Evolutionary conservation across 2,797 vertebrate species (phyloP).

Genomic region (Graptemys geographica): DNA sequence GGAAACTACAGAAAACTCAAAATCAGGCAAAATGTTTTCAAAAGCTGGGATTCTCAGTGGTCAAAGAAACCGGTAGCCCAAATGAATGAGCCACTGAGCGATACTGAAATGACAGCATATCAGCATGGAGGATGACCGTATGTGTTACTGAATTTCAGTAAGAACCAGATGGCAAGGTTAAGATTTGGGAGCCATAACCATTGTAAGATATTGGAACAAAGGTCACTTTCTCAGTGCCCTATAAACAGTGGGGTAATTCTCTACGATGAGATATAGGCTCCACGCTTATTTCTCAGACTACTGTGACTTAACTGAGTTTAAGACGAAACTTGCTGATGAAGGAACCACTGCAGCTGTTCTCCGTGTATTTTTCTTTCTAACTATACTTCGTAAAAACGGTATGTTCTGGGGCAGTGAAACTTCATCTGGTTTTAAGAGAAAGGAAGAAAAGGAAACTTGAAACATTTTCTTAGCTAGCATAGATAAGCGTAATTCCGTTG

Average conservation of each 20-base stretch:
- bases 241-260: background rate
- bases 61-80: background rate
- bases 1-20: fast-evolving
- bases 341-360: background rate
- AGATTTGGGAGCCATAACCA: fast-evolving
- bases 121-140: fast-evolving
- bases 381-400: fast-evolving
- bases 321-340: background rate
- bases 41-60: background rate
- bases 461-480: background rate
- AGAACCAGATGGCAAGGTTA: background rate
- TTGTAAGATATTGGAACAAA: background rate
- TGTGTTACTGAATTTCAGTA: background rate
- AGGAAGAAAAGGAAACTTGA: background rate
- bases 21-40: background rate
- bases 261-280: background rate
- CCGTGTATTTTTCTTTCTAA: background rate
- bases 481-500: background rate
- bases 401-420: fast-evolving
- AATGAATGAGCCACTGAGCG: background rate
- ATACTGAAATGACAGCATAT: background rate
- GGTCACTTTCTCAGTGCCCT: background rate
- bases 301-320: background rate
- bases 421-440: background rate
- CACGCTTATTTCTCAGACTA: background rate